phyloP scores from a whole-genome alignment of 2,888 invertebrate species.

The Drosophila kanekoi region DNA sequence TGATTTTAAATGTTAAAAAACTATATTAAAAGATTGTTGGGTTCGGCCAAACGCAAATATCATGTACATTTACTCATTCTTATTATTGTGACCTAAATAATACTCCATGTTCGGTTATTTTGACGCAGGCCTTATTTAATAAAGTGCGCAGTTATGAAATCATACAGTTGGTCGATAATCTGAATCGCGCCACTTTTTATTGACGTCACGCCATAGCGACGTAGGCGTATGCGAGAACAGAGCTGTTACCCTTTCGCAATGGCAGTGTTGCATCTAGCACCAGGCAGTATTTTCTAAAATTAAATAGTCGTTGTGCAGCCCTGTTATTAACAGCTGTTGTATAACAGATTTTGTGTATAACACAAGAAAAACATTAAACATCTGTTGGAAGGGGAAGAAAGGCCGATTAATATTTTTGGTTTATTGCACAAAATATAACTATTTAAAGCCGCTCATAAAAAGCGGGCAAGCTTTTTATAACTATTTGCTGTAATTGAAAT shows the following conservation, averaged over 20 bases:
- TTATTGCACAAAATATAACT: neutral
- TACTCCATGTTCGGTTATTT: neutral
- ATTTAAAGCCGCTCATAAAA: no score
- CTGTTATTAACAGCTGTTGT: conserved; percentile 26
- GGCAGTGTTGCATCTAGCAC: neutral
- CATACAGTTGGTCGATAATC: conserved; percentile 1
- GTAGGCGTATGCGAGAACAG: neutral
- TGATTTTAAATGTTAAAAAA: no score
- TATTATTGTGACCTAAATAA: no score
- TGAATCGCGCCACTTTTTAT: conserved; percentile 43
- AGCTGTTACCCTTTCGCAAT: conserved; percentile 11
- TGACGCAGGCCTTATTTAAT: neutral
- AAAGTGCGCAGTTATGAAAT: conserved; percentile 22
- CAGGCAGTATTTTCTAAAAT: neutral
- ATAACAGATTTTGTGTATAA: conserved; percentile 11
- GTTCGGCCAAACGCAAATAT: neutral
- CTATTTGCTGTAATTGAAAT: neutral
- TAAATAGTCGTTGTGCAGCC: conserved; percentile 11
- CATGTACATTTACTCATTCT: neutral
- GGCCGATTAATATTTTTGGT: neutral
- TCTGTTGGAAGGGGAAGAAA: neutral
- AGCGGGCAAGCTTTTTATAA: neutral
- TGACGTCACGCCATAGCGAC: conserved; percentile 34
- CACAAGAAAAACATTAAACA: neutral
- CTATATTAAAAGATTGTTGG: no score